Evolutionary conservation across 2,113 vertebrate genomes (phyloP).

Genomic region (Gobiocypris rarus): DNA sequence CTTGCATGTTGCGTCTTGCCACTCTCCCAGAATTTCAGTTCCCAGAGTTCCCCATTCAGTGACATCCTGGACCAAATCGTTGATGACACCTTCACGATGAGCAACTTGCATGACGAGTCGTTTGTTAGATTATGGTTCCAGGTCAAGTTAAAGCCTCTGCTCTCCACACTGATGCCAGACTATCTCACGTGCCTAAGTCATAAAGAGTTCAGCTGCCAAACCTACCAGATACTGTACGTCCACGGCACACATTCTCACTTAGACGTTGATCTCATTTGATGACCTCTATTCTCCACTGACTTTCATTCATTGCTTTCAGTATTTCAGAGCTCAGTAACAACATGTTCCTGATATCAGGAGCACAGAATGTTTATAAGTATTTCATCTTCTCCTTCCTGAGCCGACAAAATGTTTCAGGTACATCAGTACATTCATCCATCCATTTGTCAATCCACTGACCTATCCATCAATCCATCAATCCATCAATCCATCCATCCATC

Average conservation of each 20-base stretch:
- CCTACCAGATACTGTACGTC: constrained; percentile 75
- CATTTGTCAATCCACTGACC: neutral
- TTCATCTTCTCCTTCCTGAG: constrained; percentile 70
- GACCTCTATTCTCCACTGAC: neutral
- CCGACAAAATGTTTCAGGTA: constrained; percentile 64
- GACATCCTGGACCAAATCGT: constrained; percentile 61
- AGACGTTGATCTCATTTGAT: neutral
- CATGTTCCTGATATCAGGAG: constrained; percentile 46
- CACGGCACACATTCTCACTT: neutral
- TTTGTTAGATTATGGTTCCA: constrained; percentile 76
- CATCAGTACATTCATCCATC: neutral
- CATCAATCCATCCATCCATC: no score
- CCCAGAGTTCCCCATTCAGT: constrained; percentile 59
- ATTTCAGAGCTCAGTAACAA: constrained; percentile 64
- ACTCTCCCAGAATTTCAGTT: constrained; percentile 67
- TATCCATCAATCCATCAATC: neutral
- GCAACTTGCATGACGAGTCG: constrained; percentile 65
- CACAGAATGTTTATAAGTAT: constrained; percentile 59
- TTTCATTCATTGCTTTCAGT: constrained; percentile 54
- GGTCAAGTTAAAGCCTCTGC: constrained; percentile 70
- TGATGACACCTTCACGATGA: constrained; percentile 50
- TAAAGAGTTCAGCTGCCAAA: constrained; percentile 76
- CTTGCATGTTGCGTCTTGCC: neutral
- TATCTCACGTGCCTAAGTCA: constrained; percentile 75
- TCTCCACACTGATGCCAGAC: constrained; percentile 53